Conservation (phyloP, 2,888 invertebrate genomes). For the Scotopteryx bipunctaria region DNA sequence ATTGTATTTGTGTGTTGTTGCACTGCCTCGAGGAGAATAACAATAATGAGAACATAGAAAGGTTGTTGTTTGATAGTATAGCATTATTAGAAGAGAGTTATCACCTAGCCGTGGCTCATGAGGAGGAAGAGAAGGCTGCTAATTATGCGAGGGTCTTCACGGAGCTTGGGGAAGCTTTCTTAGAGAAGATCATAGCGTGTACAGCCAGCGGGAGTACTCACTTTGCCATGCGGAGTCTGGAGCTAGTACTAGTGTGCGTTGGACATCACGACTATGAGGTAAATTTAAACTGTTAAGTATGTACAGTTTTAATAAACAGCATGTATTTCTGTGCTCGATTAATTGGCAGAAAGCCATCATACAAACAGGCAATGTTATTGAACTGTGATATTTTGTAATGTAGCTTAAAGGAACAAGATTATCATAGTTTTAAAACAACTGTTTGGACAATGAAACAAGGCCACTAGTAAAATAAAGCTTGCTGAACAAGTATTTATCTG, state of each 20-base stretch:
- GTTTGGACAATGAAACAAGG: too few species aligned
- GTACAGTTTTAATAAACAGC: neutral
- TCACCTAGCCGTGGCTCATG: slow-evolving; percentile 95
- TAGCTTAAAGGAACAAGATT: too few species aligned
- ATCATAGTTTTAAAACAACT: too few species aligned
- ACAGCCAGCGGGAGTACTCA: slow-evolving; percentile 85
- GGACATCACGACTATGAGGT: slow-evolving; percentile 99
- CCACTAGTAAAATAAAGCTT: too few species aligned
- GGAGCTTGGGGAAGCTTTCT: slow-evolving; percentile 95
- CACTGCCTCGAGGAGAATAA: slow-evolving; percentile 91
- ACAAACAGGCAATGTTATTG: too few species aligned
- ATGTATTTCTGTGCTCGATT: neutral
- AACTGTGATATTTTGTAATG: too few species aligned
- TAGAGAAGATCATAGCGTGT: slow-evolving; percentile 90
- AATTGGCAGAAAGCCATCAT: neutral
- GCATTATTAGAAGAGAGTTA: slow-evolving; percentile 92
- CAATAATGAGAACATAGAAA: slow-evolving; percentile 88
- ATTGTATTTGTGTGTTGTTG: slow-evolving; percentile 93
- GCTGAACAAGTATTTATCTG: too few species aligned
- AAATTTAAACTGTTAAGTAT: slow-evolving; percentile 31
- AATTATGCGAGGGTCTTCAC: slow-evolving; percentile 98
- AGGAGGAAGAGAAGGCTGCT: slow-evolving; percentile 96
- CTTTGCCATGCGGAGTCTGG: slow-evolving; percentile 92
- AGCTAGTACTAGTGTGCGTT: slow-evolving; percentile 94
- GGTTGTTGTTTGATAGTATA: slow-evolving; percentile 91